Base-by-base conservation (phyloP, 1,140 invertebrate species). In the Bombus polaris region DNA sequence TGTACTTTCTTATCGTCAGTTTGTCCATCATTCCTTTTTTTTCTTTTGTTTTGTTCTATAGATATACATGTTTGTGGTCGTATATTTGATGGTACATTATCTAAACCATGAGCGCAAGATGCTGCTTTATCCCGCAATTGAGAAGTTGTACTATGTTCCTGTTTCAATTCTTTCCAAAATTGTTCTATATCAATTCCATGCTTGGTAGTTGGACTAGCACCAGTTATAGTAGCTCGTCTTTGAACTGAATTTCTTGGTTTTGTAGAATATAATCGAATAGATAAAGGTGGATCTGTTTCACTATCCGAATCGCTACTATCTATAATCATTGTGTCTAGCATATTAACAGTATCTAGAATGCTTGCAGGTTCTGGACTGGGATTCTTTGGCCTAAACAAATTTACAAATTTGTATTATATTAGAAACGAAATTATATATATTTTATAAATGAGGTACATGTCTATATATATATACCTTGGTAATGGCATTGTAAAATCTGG, bases 211-310 rank as follows among this genome's bases (percentile, higher is more conserved):
- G 98, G 97, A 86, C 97, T 98, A 72, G 97, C 97, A 13, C 98
- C 98, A 89, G 98, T 98, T 88, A 99, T 98, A 10, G 98, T 98
- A 75, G 98, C 98, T 42, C 98, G 95, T 22, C 98, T 96, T 94
- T 98, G 98, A 35, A 98, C 96, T 81, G 96, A 95, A 39, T 97
- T 96, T 62, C 97, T 96, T 39, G 97, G 97, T 93, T 98, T 98
- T 2, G 97, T 96, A 39, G 97, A 96, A 91, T 97, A 98, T 87
- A 98, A 89, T 37, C 96, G 95, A 32, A 96, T 91, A 3, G 93
- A 93, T 42, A 94, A 92, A 10, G 93, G 91, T 28, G 93, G 92
- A 39, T 95, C 94, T 22, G 91, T 89, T 89, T 95, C 94, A 35
- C 93, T 93, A 32, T 95, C 94, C 0, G 94, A 93, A 62, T 94